Evolutionary conservation across 30 jellyfish, hydroid and myxozoan genomes (phyloP), one percentile per base, ranked within the genome.

Genomic region (Hydra vulgaris): DNA sequence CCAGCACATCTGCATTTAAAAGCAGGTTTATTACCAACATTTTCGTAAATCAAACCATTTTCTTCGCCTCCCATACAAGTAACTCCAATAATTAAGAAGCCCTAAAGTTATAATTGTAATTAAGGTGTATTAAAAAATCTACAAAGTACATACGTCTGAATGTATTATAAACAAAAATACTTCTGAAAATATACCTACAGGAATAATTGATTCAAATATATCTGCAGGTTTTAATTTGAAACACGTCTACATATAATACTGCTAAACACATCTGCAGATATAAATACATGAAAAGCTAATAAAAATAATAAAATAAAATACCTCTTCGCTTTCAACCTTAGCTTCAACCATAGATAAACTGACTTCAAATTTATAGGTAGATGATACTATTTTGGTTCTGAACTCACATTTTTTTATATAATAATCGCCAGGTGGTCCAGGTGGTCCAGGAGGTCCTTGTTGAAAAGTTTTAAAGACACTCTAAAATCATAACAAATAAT

Each of bases 401-500:
- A 23, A 75, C 21, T 25, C 56, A 25, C 83, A 75, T 53, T 75
- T 26, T 1, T 70, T 75, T 26, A 75, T 19, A 53, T 75, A 66
- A 15, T 70, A 66, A 75, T 66, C 76, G 18, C 83, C 83, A 25
- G 83, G 83, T 17, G 83, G 83, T 75, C 83, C 83, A 8, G 18
- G 71, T 17, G 73, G 83, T n/a, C 81, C 81, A 23, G 81, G 81
- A n/a, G 81, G 83, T 23, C 72, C 73, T 5, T 75, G 71, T 17
- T 17, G 56, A 40, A n/a, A n/a, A n/a, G 56, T 68, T 70, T 25
- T 75, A 70, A 21, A 8, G 26, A 22, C 26, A 75, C 56, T 75
- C 76, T 0, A 40, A 40, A 40, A 40, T n/a, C n/a, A n/a, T n/a
- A 40, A 40, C 12, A 3, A 40, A 40, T 12, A 40, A 40, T 40